phyloP scores from a whole-genome alignment of 2,797 vertebrate genomes.

The Pseudochirops cupreus region DNA sequence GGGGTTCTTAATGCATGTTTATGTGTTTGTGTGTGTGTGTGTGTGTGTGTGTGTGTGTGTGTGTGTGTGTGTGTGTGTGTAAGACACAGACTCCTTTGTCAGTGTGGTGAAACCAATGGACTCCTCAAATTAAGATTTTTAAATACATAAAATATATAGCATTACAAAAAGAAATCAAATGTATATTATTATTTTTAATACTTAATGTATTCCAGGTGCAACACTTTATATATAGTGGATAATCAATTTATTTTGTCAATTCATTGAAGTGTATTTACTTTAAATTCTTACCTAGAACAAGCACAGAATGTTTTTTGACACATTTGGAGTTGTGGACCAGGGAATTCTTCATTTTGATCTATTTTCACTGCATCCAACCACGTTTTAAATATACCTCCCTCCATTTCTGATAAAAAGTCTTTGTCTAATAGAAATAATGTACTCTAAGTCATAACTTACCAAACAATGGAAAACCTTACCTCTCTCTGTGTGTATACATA shows the following conservation, averaged over 20 bases:
- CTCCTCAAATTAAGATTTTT: neutral
- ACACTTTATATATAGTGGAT: neutral
- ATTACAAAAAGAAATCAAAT: neutral
- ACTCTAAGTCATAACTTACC: neutral
- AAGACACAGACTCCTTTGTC: neutral
- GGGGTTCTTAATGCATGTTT: neutral
- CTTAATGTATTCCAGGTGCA: neutral
- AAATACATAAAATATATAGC: neutral
- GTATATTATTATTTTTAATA: neutral
- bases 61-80: neutral
- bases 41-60: neutral
- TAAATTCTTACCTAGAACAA: neutral
- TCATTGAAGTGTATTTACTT: neutral
- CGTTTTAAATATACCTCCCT: neutral
- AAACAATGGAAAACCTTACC: neutral
- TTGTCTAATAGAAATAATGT: neutral
- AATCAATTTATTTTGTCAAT: neutral
- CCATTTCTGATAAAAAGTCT: neutral
- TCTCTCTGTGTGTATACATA: neutral
- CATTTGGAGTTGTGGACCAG: neutral
- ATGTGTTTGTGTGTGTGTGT: neutral
- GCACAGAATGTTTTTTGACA: neutral
- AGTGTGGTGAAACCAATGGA: neutral
- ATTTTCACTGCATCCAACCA: neutral
- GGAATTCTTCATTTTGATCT: neutral